These are phyloP conservation scores for Pimpla rufipes DNA, from an alignment of 2,888 invertebrate genomes.

Conservation along the genomic window DNA sequence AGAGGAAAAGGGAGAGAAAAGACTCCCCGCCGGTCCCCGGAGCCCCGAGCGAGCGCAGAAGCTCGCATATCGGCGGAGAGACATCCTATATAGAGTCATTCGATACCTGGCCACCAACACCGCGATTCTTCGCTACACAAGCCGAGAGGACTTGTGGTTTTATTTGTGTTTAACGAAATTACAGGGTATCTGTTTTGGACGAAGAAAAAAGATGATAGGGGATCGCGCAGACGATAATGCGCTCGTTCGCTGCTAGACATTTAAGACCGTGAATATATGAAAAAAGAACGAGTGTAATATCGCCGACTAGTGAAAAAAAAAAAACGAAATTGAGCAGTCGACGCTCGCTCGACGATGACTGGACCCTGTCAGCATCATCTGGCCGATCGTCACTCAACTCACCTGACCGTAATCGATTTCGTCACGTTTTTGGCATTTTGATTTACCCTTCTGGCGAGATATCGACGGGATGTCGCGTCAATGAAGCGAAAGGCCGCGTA, in stretches of 20 bases:
- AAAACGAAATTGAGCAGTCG: conserved; percentile 12
- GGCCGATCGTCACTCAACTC: conserved; percentile 19
- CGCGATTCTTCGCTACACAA: conserved; percentile 55
- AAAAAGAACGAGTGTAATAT: conserved; percentile 3
- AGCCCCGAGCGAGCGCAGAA: conserved; percentile 23
- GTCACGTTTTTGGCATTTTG: neutral
- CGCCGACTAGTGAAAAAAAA: conserved; percentile 11
- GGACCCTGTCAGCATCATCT: conserved; percentile 22
- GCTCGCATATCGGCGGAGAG: conserved; percentile 56
- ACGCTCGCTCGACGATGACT: conserved; percentile 17
- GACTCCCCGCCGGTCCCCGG: conserved; percentile 14
- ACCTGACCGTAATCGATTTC: conserved; percentile 2
- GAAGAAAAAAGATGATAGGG: conserved; percentile 1
- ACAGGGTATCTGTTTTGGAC: conserved; percentile 14
- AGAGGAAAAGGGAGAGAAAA: conserved; percentile 38
- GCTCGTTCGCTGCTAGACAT: neutral
- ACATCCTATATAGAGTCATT: conserved; percentile 74
- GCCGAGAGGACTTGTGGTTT: conserved; percentile 69
- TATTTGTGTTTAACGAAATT: conserved; percentile 78
- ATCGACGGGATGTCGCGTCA: neutral
- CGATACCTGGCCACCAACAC: conserved; percentile 73
- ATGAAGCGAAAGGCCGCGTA: neutral
- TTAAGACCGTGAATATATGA: neutral
- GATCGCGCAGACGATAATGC: conserved; percentile 20
- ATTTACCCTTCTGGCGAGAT: neutral